These are phyloP conservation scores for Diaperis boleti DNA, from an alignment of 2,888 invertebrate genomes.

Conservation along the genomic window DNA sequence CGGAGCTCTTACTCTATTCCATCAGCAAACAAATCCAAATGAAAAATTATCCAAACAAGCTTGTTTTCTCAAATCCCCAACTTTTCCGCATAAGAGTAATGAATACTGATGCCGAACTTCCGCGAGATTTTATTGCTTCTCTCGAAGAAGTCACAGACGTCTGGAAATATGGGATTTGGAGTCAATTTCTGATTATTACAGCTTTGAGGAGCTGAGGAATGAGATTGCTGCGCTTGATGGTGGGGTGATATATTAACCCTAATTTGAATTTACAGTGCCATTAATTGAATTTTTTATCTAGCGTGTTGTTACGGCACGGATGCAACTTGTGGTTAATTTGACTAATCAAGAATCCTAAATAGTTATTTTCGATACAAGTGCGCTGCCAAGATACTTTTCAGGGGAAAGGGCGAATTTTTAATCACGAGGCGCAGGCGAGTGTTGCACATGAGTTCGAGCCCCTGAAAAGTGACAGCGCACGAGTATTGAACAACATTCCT, in stretches of 20 bases:
- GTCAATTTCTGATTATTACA: slow-evolving; percentile 21
- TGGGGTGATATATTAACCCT: slow-evolving; percentile 8
- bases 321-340: no score
- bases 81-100: slow-evolving; percentile 4
- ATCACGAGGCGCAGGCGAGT: no score
- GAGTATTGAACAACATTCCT: no score
- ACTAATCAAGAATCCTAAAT: no score
- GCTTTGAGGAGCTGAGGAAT: background rate
- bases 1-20: background rate
- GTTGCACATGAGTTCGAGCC: no score
- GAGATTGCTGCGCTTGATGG: slow-evolving; percentile 2
- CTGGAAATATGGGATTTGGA: slow-evolving; percentile 22
- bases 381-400: no score
- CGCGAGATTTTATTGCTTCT: slow-evolving; percentile 13
- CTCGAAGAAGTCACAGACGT: slow-evolving; percentile 1
- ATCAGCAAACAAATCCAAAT: slow-evolving; percentile 5
- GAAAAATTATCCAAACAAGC: slow-evolving; percentile 6
- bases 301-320: no score
- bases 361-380: no score
- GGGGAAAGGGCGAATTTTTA: no score
- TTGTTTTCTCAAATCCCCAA: slow-evolving; percentile 4
- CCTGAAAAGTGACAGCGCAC: no score
- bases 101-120: slow-evolving; percentile 21
- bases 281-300: no score
- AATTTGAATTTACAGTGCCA: no score